These are phyloP conservation scores for Vandiemenella viatica DNA, from an alignment of 2,888 invertebrate genomes.

Conservation along the genomic window DNA sequence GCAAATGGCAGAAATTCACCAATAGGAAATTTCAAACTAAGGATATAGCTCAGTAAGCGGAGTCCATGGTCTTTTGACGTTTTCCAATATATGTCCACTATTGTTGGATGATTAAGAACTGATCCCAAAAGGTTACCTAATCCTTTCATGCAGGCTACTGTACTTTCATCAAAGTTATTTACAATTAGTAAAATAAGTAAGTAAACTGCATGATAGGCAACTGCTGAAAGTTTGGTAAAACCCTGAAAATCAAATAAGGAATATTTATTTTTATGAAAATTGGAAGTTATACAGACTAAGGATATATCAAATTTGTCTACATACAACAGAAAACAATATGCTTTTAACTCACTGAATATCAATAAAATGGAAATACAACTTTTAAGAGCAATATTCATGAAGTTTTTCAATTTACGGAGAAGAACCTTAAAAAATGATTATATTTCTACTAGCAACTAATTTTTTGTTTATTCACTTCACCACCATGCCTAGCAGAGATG, in stretches of 20 bases:
- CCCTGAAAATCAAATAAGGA: background rate
- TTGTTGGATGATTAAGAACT: background rate
- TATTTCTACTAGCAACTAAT: too few species aligned
- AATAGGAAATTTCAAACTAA: background rate
- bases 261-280: too few species aligned
- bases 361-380: too few species aligned
- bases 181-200: background rate
- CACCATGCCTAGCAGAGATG: too few species aligned
- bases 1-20: background rate
- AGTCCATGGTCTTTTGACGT: background rate
- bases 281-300: too few species aligned
- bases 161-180: background rate
- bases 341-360: too few species aligned
- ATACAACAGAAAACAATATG: too few species aligned
- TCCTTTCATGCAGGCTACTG: slow-evolving; percentile 1
- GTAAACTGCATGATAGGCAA: background rate
- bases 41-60: background rate
- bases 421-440: too few species aligned
- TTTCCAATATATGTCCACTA: slow-evolving; percentile 1
- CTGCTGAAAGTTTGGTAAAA: background rate
- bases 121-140: background rate
- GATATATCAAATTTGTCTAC: too few species aligned
- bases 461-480: too few species aligned
- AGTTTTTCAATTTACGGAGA: too few species aligned
- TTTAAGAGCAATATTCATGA: too few species aligned